These are phyloP conservation scores for Incurvaria masculella DNA, from an alignment of 2,888 invertebrate species.

Conservation along the genomic window DNA sequence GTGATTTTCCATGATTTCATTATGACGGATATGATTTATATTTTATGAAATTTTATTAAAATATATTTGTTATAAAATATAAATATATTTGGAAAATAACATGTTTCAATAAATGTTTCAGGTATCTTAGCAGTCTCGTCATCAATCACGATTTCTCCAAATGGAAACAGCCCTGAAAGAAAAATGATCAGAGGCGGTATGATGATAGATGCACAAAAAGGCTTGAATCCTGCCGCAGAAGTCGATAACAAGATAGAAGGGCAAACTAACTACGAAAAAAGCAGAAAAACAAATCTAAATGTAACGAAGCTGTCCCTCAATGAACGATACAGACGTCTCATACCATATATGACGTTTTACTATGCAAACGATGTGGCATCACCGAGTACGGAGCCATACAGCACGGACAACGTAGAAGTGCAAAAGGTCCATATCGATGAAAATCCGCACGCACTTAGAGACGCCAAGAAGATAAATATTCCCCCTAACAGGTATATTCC, in stretches of 20 bases:
- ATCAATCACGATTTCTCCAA: slow-evolving; percentile 46
- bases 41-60: no score
- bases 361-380: slow-evolving; percentile 57
- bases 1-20: no score
- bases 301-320: slow-evolving; percentile 46
- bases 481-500: slow-evolving; percentile 37
- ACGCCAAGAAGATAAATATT: slow-evolving; percentile 33
- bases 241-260: slow-evolving; percentile 13
- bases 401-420: slow-evolving; percentile 32
- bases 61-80: no score
- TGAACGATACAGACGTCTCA: slow-evolving; percentile 71
- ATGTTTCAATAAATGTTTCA: slow-evolving; percentile 36
- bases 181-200: slow-evolving; percentile 39
- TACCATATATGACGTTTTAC: slow-evolving; percentile 83
- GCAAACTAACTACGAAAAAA: slow-evolving; percentile 24
- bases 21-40: no score
- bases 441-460: slow-evolving; percentile 23
- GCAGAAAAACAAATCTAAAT: slow-evolving; percentile 23
- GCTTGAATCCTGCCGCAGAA: slow-evolving; percentile 27
- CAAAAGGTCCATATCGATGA: slow-evolving; percentile 44
- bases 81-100: no score
- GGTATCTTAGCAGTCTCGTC: slow-evolving; percentile 33
- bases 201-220: slow-evolving; percentile 33
- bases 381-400: slow-evolving; percentile 33
- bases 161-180: slow-evolving; percentile 48